phyloP scores from a whole-genome alignment of 2,888 invertebrate genomes.

The Phyto melanocephala region DNA sequence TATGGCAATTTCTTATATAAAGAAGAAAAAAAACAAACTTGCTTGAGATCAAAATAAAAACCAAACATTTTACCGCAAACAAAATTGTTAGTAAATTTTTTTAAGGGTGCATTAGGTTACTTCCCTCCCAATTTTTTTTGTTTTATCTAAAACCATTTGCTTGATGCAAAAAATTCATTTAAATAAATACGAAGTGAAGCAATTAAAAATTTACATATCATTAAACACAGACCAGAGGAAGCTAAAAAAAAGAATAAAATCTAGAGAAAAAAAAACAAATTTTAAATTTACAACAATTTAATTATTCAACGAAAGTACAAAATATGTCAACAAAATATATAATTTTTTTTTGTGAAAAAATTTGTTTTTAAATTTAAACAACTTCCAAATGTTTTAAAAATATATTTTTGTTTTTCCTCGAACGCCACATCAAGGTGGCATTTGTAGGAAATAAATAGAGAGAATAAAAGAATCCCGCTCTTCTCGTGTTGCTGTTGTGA shows the following conservation, averaged over 20 bases:
- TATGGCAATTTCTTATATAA: too few species aligned
- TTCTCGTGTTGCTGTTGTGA: neutral
- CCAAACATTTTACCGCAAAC: too few species aligned
- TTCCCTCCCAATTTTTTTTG: neutral
- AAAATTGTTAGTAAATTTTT: too few species aligned
- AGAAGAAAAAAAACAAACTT: too few species aligned
- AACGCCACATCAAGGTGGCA: neutral
- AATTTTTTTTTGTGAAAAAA: neutral
- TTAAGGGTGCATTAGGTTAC: neutral
- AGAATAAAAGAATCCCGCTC: neutral
- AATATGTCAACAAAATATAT: neutral
- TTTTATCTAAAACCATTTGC: neutral
- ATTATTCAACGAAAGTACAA: neutral
- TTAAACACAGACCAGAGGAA: constrained; percentile 31
- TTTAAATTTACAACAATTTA: constrained; percentile 24
- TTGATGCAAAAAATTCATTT: neutral
- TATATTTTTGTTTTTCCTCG: constrained; percentile 6
- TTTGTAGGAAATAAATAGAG: constrained; percentile 12
- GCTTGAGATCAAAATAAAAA: too few species aligned
- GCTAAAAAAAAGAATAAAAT: neutral
- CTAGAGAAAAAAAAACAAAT: constrained; percentile 15
- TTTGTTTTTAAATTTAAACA: neutral
- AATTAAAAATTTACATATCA: constrained; percentile 58
- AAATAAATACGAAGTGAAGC: constrained; percentile 24
- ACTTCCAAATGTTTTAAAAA: constrained; percentile 11